phyloP scores from a whole-genome alignment of 2,797 vertebrate species.

The Spinus olivaceus region DNA sequence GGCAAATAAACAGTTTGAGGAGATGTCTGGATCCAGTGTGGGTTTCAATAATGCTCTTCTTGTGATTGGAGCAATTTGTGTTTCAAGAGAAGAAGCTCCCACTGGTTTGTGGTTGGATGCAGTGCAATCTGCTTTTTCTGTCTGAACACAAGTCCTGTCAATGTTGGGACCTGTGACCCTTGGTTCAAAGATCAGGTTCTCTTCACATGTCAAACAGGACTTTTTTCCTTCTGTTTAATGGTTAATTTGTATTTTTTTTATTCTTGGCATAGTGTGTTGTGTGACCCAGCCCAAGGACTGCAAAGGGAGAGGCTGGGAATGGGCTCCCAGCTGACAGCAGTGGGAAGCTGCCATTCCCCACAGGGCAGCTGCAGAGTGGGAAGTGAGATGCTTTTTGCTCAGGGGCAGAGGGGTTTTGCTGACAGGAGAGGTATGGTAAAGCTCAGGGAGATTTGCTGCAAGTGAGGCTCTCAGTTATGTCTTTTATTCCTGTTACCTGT shows the following conservation, averaged over 20 bases:
- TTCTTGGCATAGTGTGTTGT: not conserved
- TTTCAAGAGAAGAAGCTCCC: slow-evolving; percentile 39
- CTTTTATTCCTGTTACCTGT: not conserved
- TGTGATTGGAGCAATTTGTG: slow-evolving; percentile 25
- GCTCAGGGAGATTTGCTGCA: not conserved
- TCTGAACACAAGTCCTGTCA: not conserved
- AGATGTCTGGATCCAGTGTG: slow-evolving; percentile 20
- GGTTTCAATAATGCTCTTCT: slow-evolving; percentile 27
- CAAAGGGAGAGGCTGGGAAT: not conserved
- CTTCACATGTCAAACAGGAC: not conserved
- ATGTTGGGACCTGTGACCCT: not conserved
- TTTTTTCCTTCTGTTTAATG: not conserved
- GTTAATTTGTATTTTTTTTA: not conserved
- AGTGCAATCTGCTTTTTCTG: not conserved
- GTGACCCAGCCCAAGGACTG: not conserved
- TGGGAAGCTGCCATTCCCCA: not conserved
- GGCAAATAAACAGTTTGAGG: not conserved
- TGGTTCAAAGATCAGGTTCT: not conserved
- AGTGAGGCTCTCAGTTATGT: not conserved
- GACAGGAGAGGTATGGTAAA: not conserved
- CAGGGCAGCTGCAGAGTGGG: not conserved
- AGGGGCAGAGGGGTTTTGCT: not conserved
- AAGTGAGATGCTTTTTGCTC: not conserved
- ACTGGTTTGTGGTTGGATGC: not conserved
- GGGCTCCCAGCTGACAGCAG: not conserved